Percentiles rank a stretch among this genome's conserved stretches.
These are phyloP conservation scores for Cantharis lateralis DNA, from an alignment of 2,888 invertebrate species.

Conservation along the genomic window DNA sequence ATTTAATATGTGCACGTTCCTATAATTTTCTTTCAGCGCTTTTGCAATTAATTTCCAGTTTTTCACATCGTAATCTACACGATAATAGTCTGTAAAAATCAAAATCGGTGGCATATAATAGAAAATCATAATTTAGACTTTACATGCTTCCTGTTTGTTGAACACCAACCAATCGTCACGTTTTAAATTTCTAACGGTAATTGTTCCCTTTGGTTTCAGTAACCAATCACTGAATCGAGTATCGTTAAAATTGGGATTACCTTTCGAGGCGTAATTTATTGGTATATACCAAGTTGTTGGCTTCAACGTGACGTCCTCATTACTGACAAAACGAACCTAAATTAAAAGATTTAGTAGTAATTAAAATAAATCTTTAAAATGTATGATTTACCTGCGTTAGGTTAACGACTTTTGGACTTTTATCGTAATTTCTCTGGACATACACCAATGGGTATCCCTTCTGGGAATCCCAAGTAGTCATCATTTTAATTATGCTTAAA, in stretches of 20 bases:
- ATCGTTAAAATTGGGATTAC: neutral
- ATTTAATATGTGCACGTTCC: constrained; percentile 61
- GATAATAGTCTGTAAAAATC: constrained; percentile 45
- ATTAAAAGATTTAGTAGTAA: neutral
- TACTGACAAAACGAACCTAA: neutral
- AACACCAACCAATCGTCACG: constrained; percentile 49
- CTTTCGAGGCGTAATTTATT: neutral
- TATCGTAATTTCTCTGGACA: neutral
- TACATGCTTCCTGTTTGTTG: constrained; percentile 20
- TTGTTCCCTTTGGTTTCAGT: too few relatives aligned
- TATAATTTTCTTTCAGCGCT: constrained; percentile 50
- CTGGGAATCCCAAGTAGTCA: neutral
- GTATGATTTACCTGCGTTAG: neutral
- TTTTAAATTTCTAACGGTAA: neutral
- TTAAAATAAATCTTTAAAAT: neutral
- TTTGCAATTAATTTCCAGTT: constrained; percentile 57
- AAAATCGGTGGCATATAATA: too few relatives aligned
- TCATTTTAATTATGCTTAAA: neutral
- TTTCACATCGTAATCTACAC: constrained; percentile 52
- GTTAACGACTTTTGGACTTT: neutral
- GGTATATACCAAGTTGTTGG: neutral
- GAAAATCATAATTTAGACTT: neutral
- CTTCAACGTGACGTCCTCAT: accelerated
- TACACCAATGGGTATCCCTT: neutral
- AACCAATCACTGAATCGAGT: neutral